These are phyloP conservation scores for Sinella curviseta DNA, from an alignment of 1,140 invertebrate genomes.

Conservation along the genomic window DNA sequence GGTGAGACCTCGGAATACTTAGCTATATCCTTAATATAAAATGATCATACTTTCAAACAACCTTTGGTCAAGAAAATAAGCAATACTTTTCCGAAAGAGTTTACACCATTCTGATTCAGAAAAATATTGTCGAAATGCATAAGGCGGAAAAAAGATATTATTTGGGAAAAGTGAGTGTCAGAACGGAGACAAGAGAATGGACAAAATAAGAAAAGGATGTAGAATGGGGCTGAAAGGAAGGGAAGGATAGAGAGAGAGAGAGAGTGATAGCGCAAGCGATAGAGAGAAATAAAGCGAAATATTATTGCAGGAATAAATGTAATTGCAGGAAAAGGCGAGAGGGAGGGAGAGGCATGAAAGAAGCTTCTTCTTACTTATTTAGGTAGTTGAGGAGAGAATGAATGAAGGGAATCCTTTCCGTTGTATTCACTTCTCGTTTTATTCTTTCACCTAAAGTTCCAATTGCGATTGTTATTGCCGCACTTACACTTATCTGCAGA, in stretches of 20 bases:
- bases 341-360: not conserved
- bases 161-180: too few species aligned
- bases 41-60: not conserved
- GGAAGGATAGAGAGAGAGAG: not conserved
- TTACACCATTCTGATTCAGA: too few species aligned
- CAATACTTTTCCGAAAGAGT: too few species aligned
- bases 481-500: slow-evolving; percentile 3
- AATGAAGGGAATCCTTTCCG: too few species aligned
- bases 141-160: not conserved
- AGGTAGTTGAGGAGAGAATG: too few species aligned
- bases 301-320: not conserved
- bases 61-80: not conserved
- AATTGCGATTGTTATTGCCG: slow-evolving; percentile 2
- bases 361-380: not conserved
- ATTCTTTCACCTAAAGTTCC: not conserved
- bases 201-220: too few species aligned
- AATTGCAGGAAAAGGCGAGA: not conserved
- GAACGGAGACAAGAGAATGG: too few species aligned
- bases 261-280: too few species aligned
- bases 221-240: not conserved
- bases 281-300: not conserved
- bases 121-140: not conserved
- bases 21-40: too few species aligned
- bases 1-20: not conserved
- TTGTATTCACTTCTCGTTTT: too few species aligned